phyloP scores from a whole-genome alignment of 2,888 invertebrate genomes.

The Iselma pallidipennis region DNA sequence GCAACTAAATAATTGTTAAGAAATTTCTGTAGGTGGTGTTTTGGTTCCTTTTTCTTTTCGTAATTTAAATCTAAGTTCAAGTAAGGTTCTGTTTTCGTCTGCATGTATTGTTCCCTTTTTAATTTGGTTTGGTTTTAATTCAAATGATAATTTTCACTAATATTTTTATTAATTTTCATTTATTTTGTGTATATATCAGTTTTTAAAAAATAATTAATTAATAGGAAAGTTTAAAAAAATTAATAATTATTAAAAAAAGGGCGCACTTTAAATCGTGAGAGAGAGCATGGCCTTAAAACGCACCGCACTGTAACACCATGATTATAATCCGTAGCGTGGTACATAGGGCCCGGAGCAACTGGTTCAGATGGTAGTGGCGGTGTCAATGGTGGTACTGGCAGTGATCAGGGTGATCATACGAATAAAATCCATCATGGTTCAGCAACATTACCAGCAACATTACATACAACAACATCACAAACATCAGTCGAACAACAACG shows the following conservation, averaged over 20 bases:
- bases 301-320: slow-evolving; percentile 49
- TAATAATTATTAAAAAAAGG: not conserved
- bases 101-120: slow-evolving; percentile 23
- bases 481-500: slow-evolving; percentile 52
- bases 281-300: slow-evolving; percentile 32
- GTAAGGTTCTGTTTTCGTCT: slow-evolving; percentile 29
- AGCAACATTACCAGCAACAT: slow-evolving; percentile 67
- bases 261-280: not conserved
- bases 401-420: slow-evolving; percentile 55
- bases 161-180: not conserved
- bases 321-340: slow-evolving; percentile 56
- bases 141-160: not conserved
- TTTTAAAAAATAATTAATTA: not conserved
- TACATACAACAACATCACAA: slow-evolving; percentile 59
- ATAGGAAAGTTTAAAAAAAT: not conserved
- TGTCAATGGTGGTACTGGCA: slow-evolving; percentile 52
- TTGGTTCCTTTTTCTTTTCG: slow-evolving; percentile 34
- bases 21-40: slow-evolving; percentile 32
- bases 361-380: slow-evolving; percentile 50
- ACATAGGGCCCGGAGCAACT: slow-evolving; percentile 56
- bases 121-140: not conserved
- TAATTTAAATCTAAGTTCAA: slow-evolving; percentile 33
- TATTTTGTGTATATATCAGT: not conserved
- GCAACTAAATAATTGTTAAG: not conserved
- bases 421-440: slow-evolving; percentile 60